phyloP scores from a whole-genome alignment of 1,140 invertebrate species.

The Eueides isabella region DNA sequence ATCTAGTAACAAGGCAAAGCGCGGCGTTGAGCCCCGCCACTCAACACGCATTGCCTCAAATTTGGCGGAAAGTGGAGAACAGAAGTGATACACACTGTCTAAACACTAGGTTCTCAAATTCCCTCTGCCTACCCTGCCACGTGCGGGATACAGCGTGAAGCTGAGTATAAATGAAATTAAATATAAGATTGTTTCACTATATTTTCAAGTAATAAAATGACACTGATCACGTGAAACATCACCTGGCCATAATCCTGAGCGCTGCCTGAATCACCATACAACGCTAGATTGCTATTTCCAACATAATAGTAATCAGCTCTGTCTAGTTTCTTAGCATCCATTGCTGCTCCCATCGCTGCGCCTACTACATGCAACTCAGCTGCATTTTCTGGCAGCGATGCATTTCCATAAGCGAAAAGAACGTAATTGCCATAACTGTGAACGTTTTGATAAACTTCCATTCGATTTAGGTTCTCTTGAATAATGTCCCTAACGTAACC shows the following conservation, averaged over 20 bases:
- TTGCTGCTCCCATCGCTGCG: slow-evolving; percentile 59
- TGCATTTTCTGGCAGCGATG: slow-evolving; percentile 77
- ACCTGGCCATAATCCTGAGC: slow-evolving; percentile 85
- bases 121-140: too few relatives aligned
- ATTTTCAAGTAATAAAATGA: too few relatives aligned
- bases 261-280: slow-evolving; percentile 81
- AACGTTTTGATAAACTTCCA: slow-evolving; percentile 62
- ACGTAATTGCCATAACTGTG: slow-evolving; percentile 72
- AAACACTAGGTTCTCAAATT: too few relatives aligned
- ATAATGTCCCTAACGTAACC: slow-evolving; percentile 76
- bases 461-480: slow-evolving; percentile 48
- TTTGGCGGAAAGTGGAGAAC: too few relatives aligned
- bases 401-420: slow-evolving; percentile 84
- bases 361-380: slow-evolving; percentile 68
- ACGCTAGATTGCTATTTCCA: slow-evolving; percentile 83
- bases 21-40: too few relatives aligned
- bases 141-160: too few relatives aligned
- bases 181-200: too few relatives aligned
- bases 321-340: slow-evolving; percentile 64
- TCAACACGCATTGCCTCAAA: too few relatives aligned
- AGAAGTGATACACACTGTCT: too few relatives aligned
- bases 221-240: too few relatives aligned
- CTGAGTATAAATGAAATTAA: too few relatives aligned
- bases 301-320: slow-evolving; percentile 78
- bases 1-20: too few relatives aligned